Percentiles rank a stretch among this genome's conserved stretches.
Evolutionary conservation across 2,113 vertebrate genomes (phyloP).

Genomic region (Lanius collurio): DNA sequence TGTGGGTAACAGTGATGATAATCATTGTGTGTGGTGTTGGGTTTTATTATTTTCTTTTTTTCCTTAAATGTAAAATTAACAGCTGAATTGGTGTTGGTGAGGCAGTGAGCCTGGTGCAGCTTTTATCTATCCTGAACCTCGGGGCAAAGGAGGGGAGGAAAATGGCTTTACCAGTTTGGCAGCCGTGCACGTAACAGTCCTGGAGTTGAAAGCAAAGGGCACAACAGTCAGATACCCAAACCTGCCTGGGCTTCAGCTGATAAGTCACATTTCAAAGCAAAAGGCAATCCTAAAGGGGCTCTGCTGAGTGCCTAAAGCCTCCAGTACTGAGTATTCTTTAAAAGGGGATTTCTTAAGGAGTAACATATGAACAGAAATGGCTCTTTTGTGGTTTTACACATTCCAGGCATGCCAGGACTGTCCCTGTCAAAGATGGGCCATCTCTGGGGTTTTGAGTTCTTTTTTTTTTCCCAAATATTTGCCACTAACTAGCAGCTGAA

Average conservation of each 20-base stretch:
- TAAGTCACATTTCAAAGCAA: constrained; percentile 28
- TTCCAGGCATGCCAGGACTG: constrained; percentile 59
- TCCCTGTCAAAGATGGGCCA: constrained; percentile 48
- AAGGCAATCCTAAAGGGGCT: not conserved
- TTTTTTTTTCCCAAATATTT: not conserved
- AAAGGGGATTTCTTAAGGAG: constrained; percentile 36
- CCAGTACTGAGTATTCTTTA: not conserved
- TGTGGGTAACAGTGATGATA: constrained; percentile 34
- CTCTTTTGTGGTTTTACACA: constrained; percentile 48
- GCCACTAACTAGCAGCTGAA: constrained; percentile 6
- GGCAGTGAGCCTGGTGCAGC: not conserved
- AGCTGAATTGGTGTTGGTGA: not conserved
- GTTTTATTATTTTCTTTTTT: constrained; percentile 1
- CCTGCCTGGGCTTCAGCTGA: constrained; percentile 5
- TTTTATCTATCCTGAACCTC: constrained; percentile 23
- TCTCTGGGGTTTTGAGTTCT: not conserved
- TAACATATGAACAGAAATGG: constrained; percentile 18
- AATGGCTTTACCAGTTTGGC: not conserved
- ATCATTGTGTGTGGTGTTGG: not conserved
- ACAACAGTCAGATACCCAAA: constrained; percentile 12
- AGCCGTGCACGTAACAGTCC: not conserved
- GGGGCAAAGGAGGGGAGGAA: not conserved
- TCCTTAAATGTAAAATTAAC: not conserved
- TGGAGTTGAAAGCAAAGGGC: not conserved
- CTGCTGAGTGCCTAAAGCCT: not conserved